Evolutionary conservation across 2,888 invertebrate genomes (phyloP).

Genomic region (Diplolepis rosae): DNA sequence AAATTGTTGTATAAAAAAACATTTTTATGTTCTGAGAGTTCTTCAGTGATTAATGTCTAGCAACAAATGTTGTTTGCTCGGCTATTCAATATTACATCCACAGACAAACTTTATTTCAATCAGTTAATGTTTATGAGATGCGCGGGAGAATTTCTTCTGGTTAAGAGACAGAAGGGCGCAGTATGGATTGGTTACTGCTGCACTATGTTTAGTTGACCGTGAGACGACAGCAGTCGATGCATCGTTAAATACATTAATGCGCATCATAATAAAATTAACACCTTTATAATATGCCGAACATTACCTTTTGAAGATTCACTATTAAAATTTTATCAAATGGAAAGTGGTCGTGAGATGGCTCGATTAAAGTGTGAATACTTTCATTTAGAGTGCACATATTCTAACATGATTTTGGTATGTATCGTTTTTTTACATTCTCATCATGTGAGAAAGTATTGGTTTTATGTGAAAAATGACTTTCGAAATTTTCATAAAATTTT

Average conservation of each 20-base stretch:
- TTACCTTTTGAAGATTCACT: background rate
- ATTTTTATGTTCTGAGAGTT: background rate
- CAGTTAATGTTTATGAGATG: slow-evolving; percentile 24
- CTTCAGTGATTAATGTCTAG: too few species aligned
- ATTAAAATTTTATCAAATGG: background rate
- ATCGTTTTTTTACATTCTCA: too few species aligned
- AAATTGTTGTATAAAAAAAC: background rate
- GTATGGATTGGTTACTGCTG: background rate
- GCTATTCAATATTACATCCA: background rate
- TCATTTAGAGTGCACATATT: background rate
- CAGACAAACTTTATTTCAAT: background rate
- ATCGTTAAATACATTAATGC: background rate
- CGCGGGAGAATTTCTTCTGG: slow-evolving; percentile 3
- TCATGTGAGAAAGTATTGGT: too few species aligned
- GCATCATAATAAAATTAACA: slow-evolving; percentile 2
- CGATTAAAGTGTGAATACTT: background rate
- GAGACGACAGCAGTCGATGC: background rate
- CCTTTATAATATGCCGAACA: background rate
- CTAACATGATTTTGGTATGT: background rate
- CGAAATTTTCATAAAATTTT: too few species aligned
- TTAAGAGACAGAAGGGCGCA: background rate
- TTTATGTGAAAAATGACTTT: too few species aligned
- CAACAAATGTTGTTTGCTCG: background rate
- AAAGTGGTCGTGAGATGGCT: background rate
- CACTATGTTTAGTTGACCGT: slow-evolving; percentile 4